phyloP scores from a whole-genome alignment of 1,140 invertebrate genomes.

The Drosophila oshimai region DNA sequence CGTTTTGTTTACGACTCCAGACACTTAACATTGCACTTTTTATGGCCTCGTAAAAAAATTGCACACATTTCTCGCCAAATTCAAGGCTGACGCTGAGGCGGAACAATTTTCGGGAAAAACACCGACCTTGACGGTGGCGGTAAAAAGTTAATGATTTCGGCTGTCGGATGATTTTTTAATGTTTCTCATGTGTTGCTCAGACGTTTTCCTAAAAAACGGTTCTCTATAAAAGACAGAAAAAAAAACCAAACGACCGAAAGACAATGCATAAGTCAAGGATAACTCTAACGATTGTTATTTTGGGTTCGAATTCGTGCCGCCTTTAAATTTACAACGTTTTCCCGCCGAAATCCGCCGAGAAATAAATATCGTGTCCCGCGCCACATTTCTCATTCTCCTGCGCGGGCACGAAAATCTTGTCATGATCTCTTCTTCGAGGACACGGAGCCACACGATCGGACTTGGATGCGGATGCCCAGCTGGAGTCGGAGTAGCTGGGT shows the following conservation, averaged over 20 bases:
- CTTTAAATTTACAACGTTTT: slow-evolving; percentile 71
- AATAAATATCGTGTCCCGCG: slow-evolving; percentile 76
- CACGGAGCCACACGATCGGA: slow-evolving; percentile 59
- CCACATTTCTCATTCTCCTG: slow-evolving; percentile 78
- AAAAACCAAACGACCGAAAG: slow-evolving; percentile 35
- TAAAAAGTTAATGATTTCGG: slow-evolving; percentile 65
- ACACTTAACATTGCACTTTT: slow-evolving; percentile 66
- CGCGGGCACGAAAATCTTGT: slow-evolving; percentile 76
- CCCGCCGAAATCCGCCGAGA: slow-evolving; percentile 61
- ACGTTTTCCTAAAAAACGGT: slow-evolving; percentile 18
- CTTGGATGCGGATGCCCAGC: slow-evolving; percentile 25
- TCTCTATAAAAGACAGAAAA: not conserved
- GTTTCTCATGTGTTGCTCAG: slow-evolving; percentile 48
- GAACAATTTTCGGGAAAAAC: not conserved
- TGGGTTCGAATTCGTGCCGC: slow-evolving; percentile 70
- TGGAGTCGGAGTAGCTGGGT: slow-evolving; percentile 6
- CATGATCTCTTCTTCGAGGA: slow-evolving; percentile 72
- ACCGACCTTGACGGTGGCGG: slow-evolving; percentile 53
- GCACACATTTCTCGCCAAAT: slow-evolving; percentile 24
- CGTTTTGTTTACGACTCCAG: slow-evolving; percentile 58
- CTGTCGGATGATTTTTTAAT: slow-evolving; percentile 47
- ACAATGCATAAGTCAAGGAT: slow-evolving; percentile 59
- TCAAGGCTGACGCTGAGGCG: slow-evolving; percentile 35
- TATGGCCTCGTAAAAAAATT: slow-evolving; percentile 61
- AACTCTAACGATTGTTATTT: slow-evolving; percentile 51